A percentile compares a stretch with the other conserved stretches of the same genome.
Conservation (phyloP, 1,140 invertebrate genomes). For the Anagrus nilaparvatae region DNA sequence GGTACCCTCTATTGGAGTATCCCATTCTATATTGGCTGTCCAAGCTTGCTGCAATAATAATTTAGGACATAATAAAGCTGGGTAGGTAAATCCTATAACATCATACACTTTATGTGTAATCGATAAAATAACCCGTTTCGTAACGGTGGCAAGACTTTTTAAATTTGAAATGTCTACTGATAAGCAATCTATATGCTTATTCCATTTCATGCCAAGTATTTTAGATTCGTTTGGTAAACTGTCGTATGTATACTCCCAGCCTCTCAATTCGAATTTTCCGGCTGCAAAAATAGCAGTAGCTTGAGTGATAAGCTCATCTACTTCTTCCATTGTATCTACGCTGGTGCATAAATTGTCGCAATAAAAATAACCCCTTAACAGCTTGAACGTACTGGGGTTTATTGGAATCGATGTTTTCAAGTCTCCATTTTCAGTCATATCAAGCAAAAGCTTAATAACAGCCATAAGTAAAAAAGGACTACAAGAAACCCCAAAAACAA, state of each 20-base stretch:
- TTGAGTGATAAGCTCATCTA: slow-evolving; percentile 14
- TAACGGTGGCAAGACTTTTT: slow-evolving; percentile 24
- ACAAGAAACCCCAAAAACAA: slow-evolving; percentile 17
- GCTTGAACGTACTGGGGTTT: too few species aligned
- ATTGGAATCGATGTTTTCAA: too few species aligned
- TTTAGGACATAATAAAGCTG: slow-evolving; percentile 17
- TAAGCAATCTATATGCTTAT: slow-evolving; percentile 17
- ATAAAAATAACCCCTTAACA: slow-evolving; percentile 11
- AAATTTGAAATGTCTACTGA: slow-evolving; percentile 4
- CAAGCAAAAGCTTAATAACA: slow-evolving; percentile 1
- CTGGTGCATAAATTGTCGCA: slow-evolving; percentile 18
- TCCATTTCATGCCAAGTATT: slow-evolving; percentile 21
- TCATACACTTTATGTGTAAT: slow-evolving; percentile 24
- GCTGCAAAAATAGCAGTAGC: slow-evolving; percentile 15
- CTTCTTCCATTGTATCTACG: slow-evolving; percentile 16
- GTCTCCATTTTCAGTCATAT: neutral
- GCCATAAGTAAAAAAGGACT: slow-evolving; percentile 19
- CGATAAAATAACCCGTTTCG: slow-evolving; percentile 27
- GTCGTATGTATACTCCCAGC: slow-evolving; percentile 20
- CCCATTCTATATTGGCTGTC: slow-evolving; percentile 15
- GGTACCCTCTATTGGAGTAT: slow-evolving; percentile 10
- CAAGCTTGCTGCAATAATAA: slow-evolving; percentile 17
- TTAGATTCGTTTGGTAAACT: neutral
- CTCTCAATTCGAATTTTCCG: slow-evolving; percentile 24
- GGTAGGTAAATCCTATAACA: slow-evolving; percentile 17